These are phyloP conservation scores for Puntigrus tetrazona DNA, from an alignment of 2,113 vertebrate species.

Conservation along the genomic window DNA sequence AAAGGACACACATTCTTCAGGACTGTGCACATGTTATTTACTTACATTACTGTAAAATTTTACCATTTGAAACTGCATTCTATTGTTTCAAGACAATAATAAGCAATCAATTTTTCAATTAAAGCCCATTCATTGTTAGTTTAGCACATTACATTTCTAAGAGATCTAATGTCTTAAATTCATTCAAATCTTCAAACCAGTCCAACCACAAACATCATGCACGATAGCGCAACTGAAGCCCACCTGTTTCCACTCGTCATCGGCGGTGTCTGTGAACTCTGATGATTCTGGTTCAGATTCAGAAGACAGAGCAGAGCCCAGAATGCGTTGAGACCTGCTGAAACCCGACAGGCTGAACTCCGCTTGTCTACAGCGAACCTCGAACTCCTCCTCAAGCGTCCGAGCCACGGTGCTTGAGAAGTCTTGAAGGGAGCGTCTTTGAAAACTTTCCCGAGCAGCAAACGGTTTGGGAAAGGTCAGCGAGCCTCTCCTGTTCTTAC, in stretches of 20 bases:
- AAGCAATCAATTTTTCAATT: too few species aligned
- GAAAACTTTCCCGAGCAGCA: conserved; percentile 61
- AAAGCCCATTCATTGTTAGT: too few species aligned
- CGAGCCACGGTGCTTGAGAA: conserved; percentile 70
- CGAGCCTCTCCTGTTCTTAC: conserved; percentile 58
- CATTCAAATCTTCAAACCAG: too few species aligned
- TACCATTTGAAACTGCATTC: too few species aligned
- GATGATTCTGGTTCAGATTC: conserved; percentile 57
- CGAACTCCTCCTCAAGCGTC: conserved; percentile 71
- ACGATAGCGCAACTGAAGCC: conserved; percentile 9
- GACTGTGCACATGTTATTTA: too few species aligned
- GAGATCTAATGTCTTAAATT: too few species aligned
- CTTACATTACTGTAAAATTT: too few species aligned
- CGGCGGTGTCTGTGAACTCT: conserved; percentile 56
- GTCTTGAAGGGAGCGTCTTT: conserved; percentile 68
- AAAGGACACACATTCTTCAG: too few species aligned
- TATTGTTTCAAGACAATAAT: too few species aligned
- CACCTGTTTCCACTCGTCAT: conserved; percentile 86
- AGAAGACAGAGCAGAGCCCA: conserved; percentile 37
- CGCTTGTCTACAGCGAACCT: conserved; percentile 62
- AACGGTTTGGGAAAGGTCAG: conserved; percentile 57
- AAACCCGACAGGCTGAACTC: conserved; percentile 17
- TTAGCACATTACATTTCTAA: too few species aligned
- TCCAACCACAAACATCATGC: neutral
- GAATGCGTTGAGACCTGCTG: conserved; percentile 41